Base-by-base conservation (phyloP, 2,888 invertebrate species). In the Trissoscelio sp. region DNA sequence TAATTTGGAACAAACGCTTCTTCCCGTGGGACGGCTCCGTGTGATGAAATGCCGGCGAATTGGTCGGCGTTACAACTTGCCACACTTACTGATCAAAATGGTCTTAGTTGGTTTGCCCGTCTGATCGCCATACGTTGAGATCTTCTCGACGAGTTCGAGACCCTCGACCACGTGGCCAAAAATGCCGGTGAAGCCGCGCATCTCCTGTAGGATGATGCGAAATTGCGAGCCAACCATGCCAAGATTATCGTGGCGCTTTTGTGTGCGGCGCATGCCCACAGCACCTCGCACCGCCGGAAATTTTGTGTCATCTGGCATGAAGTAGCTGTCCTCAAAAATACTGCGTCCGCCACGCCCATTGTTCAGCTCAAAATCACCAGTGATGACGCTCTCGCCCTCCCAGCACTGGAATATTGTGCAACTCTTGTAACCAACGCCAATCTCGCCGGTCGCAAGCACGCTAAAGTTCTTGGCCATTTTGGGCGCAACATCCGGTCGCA, bases 161-260 rank as follows among this genome's bases (percentile, higher is more conserved):
- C 96, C 96, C 87, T 96, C 96, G 85, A 96, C 94, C 11, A 96
- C 96, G 91, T 94, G 95, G 34, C 95, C 96, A 89, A 96, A 96
- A 84, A 96, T 96, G 44, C 95, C 96, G 3, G 96, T 96, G 91
- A 96, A 96, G 46, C 95, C 95, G 81, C 96, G 93, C 95, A 96
- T 96, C 90, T 96, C 96, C 85, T 95, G 95, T 87, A 96, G 92
- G 85, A 96, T 95, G 83, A 96, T 94, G 83, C 96, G 94, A 92
- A 96, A 96, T 91, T 96, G 96, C 74, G 96, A 96, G 20, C 96
- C 96, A n/a, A 96, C 96, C 93, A 96, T 94, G 58, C 96, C 96
- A 85, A 95, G 92, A 86, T 95, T 95, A 90, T 96, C 96, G 92
- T 95, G 96, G 24, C 96, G 94, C 90, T 95, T 95, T 89, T 96